Base-by-base conservation (phyloP, 2,888 invertebrate genomes). In the Phrixothrix hirtus region DNA sequence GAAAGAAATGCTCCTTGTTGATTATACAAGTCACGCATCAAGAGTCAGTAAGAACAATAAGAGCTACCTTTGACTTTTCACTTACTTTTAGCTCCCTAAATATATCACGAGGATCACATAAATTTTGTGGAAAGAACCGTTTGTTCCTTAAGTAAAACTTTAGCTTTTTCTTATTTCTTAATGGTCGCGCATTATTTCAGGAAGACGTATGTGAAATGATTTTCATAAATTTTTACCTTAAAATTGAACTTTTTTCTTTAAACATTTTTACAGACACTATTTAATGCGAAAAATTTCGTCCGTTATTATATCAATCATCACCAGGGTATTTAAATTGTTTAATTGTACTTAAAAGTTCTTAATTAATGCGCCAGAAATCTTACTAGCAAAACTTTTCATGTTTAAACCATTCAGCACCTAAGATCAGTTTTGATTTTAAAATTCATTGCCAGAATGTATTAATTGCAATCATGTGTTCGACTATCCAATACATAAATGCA, bases 11-110 rank as follows among this genome's bases (percentile, higher is more conserved):
- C 29, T 10, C 25, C 38, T 14, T n/a, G 14, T 43, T 48, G 29
- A 35, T 14, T 35, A 47, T n/a, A 21, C 49, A 34, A 38, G 49
- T 57, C 57, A 46, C 53, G 50, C 21, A 34, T 32, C 15, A 32
- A 36, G 45, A 50, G 51, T 49, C 41, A 46, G 55, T 61, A 61
- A 62, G 61, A 61, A 64, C 64, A 64, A 64, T 64, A 62, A 59
- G 62, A 61, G 62, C 57, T 59, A 62, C 62, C 63, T 65, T 61
- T 60, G 63, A 57, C 61, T 61, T 62, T 65, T 64, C 63, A 62
- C 63, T 65, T 58, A 59, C 61, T 62, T 63, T 65, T 60, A 59
- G 59, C 57, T 59, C 55, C 59, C 60, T 55, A 56, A 63, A 61
- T 58, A 61, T 59, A 58, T 61, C 55, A 55, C 55, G 51, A 42